A percentile compares a stretch with the other conserved stretches of the same genome.
phyloP scores from a whole-genome alignment of 92 coral and sea anemone genomes.

The Parazoanthus darwini region DNA sequence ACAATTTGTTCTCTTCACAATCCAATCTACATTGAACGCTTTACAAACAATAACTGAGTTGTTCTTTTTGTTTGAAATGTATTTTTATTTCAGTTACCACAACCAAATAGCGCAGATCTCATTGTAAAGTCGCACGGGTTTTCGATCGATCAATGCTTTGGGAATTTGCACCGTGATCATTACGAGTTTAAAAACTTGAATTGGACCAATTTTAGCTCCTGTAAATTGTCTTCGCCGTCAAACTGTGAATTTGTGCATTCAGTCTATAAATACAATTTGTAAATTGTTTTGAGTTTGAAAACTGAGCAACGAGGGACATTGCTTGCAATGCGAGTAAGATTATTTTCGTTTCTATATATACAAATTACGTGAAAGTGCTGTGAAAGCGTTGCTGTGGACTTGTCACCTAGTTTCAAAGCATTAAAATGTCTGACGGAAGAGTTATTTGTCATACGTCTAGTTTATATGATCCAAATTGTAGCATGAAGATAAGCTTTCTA shows the following conservation, averaged over 20 bases:
- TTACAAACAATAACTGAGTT: no score
- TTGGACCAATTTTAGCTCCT: background rate
- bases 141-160: background rate
- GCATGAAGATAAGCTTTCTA: background rate
- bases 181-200: background rate
- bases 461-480: background rate
- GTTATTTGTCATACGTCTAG: background rate
- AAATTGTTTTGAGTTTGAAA: background rate
- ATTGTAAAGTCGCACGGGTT: background rate
- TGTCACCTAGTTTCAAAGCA: background rate
- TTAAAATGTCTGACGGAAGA: background rate
- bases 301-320: background rate
- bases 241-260: background rate
- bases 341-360: background rate
- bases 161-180: background rate
- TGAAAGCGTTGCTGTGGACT: background rate
- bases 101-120: no score
- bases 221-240: background rate
- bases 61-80: no score
- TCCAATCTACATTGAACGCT: no score
- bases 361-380: background rate
- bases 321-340: background rate
- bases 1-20: no score
- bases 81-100: no score
- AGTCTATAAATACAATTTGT: background rate